These are phyloP conservation scores for Lordiphosa stackelbergi DNA, from an alignment of 1,140 invertebrate genomes.

Conservation along the genomic window DNA sequence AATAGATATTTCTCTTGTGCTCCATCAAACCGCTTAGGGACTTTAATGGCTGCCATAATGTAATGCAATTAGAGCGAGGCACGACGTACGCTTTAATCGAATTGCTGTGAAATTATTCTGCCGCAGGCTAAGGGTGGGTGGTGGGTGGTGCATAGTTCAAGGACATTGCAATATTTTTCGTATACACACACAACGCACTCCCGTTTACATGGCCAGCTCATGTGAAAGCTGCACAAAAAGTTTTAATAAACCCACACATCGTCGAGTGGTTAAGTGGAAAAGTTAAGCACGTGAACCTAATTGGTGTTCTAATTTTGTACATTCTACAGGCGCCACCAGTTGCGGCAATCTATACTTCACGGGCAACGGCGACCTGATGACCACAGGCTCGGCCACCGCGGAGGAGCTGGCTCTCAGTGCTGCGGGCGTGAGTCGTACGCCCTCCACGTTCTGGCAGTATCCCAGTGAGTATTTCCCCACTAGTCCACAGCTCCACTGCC, in stretches of 20 bases:
- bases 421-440: conserved; percentile 62
- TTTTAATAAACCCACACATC: conserved; percentile 57
- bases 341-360: conserved; percentile 74
- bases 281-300: conserved; percentile 18
- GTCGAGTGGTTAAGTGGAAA: conserved; percentile 24
- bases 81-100: conserved; percentile 55
- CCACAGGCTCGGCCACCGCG: conserved; percentile 61
- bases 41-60: conserved; percentile 22
- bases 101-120: conserved; percentile 60
- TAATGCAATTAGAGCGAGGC: conserved; percentile 55
- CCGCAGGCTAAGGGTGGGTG: conserved; percentile 17
- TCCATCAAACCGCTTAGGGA: neutral
- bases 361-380: conserved; percentile 73
- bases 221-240: conserved; percentile 38
- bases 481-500: neutral
- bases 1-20: neutral
- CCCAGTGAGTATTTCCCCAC: conserved; percentile 79
- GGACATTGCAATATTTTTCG: conserved; percentile 68
- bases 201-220: conserved; percentile 15
- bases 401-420: conserved; percentile 67
- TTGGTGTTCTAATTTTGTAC: neutral
- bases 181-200: conserved; percentile 57
- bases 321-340: conserved; percentile 61
- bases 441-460: conserved; percentile 86
- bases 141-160: conserved; percentile 64